phyloP scores from a whole-genome alignment of 2,113 vertebrate genomes.

The Pipa parva region DNA sequence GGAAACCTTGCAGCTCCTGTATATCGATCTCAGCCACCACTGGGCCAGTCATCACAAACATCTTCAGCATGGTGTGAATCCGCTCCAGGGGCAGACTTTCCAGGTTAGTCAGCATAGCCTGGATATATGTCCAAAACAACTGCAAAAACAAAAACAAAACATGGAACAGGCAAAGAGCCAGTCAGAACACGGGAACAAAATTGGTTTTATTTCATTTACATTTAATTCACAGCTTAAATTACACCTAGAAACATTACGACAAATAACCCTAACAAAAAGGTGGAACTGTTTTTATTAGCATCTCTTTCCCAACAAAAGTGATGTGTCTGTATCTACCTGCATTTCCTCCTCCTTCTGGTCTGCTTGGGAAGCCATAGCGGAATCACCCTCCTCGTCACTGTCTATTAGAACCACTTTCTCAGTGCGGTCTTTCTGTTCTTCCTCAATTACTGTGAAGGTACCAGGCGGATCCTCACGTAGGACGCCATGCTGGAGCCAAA shows the following conservation, averaged over 20 bases:
- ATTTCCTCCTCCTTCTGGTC: conserved; percentile 98
- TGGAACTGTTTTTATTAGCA: too few relatives aligned
- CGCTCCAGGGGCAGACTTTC: conserved; percentile 93
- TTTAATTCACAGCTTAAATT: too few relatives aligned
- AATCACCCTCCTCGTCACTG: conserved; percentile 92
- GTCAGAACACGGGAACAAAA: neutral
- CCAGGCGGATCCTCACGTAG: conserved; percentile 79
- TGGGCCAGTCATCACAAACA: conserved; percentile 90
- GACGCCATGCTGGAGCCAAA: conserved; percentile 97
- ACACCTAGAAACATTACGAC: too few relatives aligned
- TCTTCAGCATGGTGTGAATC: conserved; percentile 95
- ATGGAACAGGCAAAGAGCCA: neutral
- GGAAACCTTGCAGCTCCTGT: conserved; percentile 87
- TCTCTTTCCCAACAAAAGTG: too few relatives aligned
- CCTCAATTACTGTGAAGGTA: conserved; percentile 79
- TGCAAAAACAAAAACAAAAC: conserved; percentile 46
- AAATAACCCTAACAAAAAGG: too few relatives aligned
- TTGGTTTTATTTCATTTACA: neutral
- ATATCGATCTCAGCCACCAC: conserved; percentile 89
- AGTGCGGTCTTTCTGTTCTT: conserved; percentile 74
- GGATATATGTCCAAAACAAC: conserved; percentile 98
- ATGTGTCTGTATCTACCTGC: conserved; percentile 75
- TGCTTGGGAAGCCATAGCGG: conserved; percentile 90
- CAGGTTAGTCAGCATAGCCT: conserved; percentile 97
- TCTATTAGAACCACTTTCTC: conserved; percentile 88